Conservation (phyloP, 2,797 vertebrate genomes). For the Glyptemys insculpta region DNA sequence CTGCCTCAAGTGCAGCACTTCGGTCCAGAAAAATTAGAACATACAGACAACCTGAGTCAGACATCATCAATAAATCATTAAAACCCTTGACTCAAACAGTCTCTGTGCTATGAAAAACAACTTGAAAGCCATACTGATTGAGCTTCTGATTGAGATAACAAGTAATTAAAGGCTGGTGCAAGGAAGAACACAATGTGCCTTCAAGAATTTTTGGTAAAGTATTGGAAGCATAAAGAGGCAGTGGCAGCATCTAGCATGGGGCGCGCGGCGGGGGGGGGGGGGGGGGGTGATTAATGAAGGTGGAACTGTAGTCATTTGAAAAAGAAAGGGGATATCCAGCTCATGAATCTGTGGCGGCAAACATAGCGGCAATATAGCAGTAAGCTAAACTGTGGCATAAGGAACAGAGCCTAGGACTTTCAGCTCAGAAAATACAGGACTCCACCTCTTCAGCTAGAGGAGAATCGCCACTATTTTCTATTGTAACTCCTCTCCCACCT, state of each 20-base stretch:
- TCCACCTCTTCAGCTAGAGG: background rate
- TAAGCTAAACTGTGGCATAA: background rate
- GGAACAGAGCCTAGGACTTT: background rate
- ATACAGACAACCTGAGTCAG: constrained; percentile 8
- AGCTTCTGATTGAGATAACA: constrained; percentile 42
- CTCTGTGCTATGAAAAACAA: constrained; percentile 27
- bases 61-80: constrained; percentile 43
- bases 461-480: background rate
- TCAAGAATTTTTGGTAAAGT: background rate
- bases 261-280: rapidly evolving
- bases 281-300: background rate
- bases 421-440: background rate
- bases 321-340: background rate
- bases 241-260: background rate
- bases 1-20: background rate
- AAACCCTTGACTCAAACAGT: constrained; percentile 31
- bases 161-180: constrained; percentile 49
- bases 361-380: background rate
- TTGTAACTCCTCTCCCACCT: background rate
- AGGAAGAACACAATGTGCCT: constrained; percentile 35
- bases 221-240: background rate
- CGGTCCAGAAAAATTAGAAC: background rate
- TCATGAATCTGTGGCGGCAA: background rate
- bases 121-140: constrained; percentile 11
- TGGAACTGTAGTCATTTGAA: background rate